phyloP scores from a whole-genome alignment of 2,888 invertebrate genomes.

The Cephonodes hylas region DNA sequence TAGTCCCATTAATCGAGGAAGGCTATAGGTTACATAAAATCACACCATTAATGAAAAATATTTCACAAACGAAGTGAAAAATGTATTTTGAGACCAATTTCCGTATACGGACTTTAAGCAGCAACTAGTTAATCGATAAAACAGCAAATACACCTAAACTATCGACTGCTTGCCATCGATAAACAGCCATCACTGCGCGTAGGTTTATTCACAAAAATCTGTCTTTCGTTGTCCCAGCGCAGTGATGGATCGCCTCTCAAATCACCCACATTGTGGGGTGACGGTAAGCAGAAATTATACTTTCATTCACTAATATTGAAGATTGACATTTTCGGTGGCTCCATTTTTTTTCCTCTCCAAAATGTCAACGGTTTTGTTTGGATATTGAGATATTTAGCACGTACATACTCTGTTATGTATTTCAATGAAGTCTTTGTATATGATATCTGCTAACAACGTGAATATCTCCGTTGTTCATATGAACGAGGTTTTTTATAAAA shows the following conservation, averaged over 20 bases:
- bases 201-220: constrained; percentile 38
- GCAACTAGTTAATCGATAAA: neutral
- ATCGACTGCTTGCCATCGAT: neutral
- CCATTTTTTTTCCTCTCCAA: constrained; percentile 23
- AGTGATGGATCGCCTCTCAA: constrained; percentile 42
- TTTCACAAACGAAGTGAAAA: too few relatives aligned
- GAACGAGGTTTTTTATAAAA: too few relatives aligned
- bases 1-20: too few relatives aligned
- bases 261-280: constrained; percentile 33
- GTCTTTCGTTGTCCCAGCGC: constrained; percentile 31
- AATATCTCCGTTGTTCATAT: too few relatives aligned
- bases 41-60: too few relatives aligned
- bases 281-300: constrained; percentile 21
- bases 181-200: neutral
- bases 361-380: constrained; percentile 13
- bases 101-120: too few relatives aligned
- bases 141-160: neutral
- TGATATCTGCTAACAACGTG: too few relatives aligned
- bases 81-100: too few relatives aligned
- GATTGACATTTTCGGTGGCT: constrained; percentile 46
- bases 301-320: constrained; percentile 15
- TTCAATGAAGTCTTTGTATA: too few relatives aligned
- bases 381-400: neutral
- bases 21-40: too few relatives aligned
- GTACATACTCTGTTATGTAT: neutral